phyloP scores from a whole-genome alignment of 2,888 invertebrate genomes.

The Cyclophora punctaria region DNA sequence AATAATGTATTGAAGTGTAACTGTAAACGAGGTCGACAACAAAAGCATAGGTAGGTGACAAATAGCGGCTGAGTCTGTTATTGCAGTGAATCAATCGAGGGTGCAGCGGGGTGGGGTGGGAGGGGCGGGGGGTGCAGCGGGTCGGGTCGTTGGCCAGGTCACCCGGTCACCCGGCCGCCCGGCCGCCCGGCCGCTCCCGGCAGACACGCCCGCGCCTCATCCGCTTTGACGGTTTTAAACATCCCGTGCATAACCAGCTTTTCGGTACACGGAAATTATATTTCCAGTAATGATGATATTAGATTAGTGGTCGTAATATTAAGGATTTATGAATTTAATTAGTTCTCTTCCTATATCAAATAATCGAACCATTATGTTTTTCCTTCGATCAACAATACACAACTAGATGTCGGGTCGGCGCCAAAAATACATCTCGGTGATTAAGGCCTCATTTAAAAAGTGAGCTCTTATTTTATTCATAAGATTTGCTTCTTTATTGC shows the following conservation, averaged over 20 bases:
- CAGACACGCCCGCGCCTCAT: constrained; percentile 29
- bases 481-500: too few species aligned
- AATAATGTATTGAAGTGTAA: too few species aligned
- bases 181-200: constrained; percentile 15
- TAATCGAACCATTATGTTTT: too few species aligned
- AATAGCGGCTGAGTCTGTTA: constrained; percentile 20
- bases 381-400: too few species aligned
- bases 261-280: not conserved
- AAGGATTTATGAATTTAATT: too few species aligned
- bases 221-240: constrained; percentile 28
- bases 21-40: not conserved
- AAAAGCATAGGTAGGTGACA: not conserved
- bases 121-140: constrained; percentile 32
- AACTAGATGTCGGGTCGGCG: too few species aligned
- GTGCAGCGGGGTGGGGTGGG: constrained; percentile 31
- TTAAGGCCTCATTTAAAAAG: too few species aligned
- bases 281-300: constrained; percentile 1
- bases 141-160: constrained; percentile 56
- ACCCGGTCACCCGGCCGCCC: constrained; percentile 43
- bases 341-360: too few species aligned
- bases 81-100: constrained; percentile 45
- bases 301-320: not conserved
- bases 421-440: too few species aligned
- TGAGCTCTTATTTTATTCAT: too few species aligned
- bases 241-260: constrained; percentile 21